Evolutionary conservation across 2,113 vertebrate species (phyloP).

Genomic region (Plecotus auritus): DNA sequence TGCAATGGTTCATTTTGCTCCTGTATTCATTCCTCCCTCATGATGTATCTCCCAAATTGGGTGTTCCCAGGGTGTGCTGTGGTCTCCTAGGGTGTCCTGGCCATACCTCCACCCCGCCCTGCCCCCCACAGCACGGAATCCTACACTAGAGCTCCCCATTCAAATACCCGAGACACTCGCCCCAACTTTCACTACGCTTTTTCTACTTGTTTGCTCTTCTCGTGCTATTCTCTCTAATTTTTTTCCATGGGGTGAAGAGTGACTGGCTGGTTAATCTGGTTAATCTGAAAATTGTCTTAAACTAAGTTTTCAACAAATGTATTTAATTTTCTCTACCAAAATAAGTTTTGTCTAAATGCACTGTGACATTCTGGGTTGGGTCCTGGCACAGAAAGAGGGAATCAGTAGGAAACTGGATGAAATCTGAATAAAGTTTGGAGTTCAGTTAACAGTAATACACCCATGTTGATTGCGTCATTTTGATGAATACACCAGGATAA

Average conservation of each 20-base stretch:
- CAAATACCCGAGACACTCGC: fast-evolving
- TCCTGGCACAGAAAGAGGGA: neutral
- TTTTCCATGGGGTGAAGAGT: neutral
- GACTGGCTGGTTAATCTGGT: neutral
- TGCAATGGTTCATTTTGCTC: neutral
- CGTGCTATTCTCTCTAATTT: neutral
- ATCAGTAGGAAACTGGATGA: neutral
- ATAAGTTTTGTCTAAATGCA: neutral
- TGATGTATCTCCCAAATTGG: neutral
- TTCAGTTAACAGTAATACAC: neutral
- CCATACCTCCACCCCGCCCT: fast-evolving
- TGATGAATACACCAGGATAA: neutral
- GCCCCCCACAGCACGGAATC: too few species aligned
- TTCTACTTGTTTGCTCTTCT: neutral
- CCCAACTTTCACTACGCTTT: neutral
- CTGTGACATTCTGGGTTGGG: neutral
- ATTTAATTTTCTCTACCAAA: neutral
- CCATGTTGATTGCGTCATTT: neutral
- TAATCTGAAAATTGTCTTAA: neutral
- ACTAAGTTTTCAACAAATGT: neutral
- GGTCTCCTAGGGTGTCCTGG: neutral
- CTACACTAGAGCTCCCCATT: neutral
- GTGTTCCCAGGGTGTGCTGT: too few species aligned
- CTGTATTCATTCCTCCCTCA: neutral
- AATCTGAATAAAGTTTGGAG: neutral